These are phyloP conservation scores for Epinephelus moara DNA, from an alignment of 2,113 vertebrate genomes.

Conservation along the genomic window DNA sequence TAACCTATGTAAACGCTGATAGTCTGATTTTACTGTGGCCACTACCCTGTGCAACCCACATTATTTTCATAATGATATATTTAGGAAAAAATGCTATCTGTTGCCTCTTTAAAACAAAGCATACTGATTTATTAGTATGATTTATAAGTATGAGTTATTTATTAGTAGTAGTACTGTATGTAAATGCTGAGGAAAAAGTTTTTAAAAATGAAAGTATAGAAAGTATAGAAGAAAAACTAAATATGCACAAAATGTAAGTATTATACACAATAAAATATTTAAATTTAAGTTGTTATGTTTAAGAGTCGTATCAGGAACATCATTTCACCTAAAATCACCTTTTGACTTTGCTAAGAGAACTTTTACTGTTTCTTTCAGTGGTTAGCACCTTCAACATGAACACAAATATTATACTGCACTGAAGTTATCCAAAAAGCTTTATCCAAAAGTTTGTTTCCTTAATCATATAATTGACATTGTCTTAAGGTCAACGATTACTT, in stretches of 20 bases:
- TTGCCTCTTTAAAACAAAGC: too few relatives aligned
- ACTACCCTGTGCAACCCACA: too few relatives aligned
- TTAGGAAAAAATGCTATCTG: too few relatives aligned
- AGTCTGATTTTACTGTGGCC: too few relatives aligned
- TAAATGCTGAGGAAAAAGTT: neutral
- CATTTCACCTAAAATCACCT: neutral
- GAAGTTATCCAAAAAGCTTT: neutral
- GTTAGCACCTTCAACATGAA: neutral
- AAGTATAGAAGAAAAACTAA: neutral
- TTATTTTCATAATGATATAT: too few relatives aligned
- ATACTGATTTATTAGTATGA: too few relatives aligned
- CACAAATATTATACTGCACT: neutral
- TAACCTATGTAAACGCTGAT: too few relatives aligned
- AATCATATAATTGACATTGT: slow-evolving; percentile 56
- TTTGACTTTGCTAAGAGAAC: neutral
- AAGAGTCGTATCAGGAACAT: neutral
- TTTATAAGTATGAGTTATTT: too few relatives aligned
- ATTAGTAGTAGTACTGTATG: too few relatives aligned
- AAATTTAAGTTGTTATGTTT: neutral
- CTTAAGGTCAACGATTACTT: slow-evolving; percentile 52
- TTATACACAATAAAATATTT: neutral
- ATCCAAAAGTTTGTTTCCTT: neutral
- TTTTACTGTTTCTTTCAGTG: neutral
- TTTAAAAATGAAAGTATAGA: neutral
- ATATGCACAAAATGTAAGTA: neutral